A percentile compares a stretch with the other conserved stretches of the same genome.
These are phyloP conservation scores for Zaprionus davidi DNA, from an alignment of 1,140 invertebrate genomes.

Conservation along the genomic window DNA sequence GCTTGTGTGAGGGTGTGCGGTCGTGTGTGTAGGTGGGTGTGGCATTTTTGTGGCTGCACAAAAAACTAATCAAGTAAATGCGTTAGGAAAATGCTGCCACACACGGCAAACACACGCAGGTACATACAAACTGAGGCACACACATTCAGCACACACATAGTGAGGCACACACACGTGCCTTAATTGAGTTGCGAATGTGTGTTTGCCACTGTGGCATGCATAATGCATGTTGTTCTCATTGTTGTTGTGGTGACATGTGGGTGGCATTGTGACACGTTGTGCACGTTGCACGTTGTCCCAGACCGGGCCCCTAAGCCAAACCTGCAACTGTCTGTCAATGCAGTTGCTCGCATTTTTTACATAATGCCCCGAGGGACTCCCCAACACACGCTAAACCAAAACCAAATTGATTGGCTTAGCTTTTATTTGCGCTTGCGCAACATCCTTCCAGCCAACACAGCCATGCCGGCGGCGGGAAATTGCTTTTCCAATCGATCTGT, in stretches of 20 bases:
- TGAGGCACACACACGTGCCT: not conserved
- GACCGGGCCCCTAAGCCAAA: constrained; percentile 14
- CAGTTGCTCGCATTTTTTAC: constrained; percentile 13
- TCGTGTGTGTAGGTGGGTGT: constrained; percentile 23
- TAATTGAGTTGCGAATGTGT: constrained; percentile 47
- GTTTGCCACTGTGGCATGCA: constrained; percentile 31
- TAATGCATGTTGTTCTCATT: constrained; percentile 18
- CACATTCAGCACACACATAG: not conserved
- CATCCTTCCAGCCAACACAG: constrained; percentile 30
- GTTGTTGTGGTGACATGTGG: constrained; percentile 19
- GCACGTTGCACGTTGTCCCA: constrained; percentile 7
- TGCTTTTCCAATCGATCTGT: constrained; percentile 69
- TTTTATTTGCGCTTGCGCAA: constrained; percentile 63
- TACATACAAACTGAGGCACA: not conserved
- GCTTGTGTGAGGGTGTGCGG: not conserved
- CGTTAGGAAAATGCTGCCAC: constrained; percentile 31
- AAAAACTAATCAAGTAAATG: constrained; percentile 49
- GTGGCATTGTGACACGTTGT: constrained; percentile 33
- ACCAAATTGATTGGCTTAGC: constrained; percentile 57
- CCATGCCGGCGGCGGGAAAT: constrained; percentile 58
- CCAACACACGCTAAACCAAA: not conserved
- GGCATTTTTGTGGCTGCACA: constrained; percentile 38
- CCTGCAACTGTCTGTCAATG: constrained; percentile 16
- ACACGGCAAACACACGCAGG: not conserved
- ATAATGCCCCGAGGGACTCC: constrained; percentile 25